Evolutionary conservation across 1,140 invertebrate genomes (phyloP), one percentile per base, ranked within the genome.

Genomic region (Pachyrhynchus sulphureomaculatus): DNA sequence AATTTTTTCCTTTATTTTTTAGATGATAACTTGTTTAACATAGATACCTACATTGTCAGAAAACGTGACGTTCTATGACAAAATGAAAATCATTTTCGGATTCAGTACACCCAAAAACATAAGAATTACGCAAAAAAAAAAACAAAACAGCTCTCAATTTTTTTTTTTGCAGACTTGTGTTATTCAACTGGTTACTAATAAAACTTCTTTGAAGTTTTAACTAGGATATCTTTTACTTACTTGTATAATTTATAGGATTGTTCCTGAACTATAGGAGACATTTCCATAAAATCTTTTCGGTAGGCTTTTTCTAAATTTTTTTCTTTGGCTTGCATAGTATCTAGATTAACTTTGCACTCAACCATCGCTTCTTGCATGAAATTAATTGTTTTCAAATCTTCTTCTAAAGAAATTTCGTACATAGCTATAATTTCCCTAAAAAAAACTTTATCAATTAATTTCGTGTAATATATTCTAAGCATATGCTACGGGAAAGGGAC

Each of bases 221-320:
- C n/a, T n/a, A n/a, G n/a, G n/a, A n/a, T n/a, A n/a, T n/a, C n/a
- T n/a, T n/a, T n/a, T n/a, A 64, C 72, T 73, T 68, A 83, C 81
- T 78, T 82, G 58, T 78, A 82, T 47, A 80, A 75, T 68, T 81
- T 82, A 32, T 76, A 76, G 24, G 78, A 77, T 66, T 80, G 76
- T 59, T 83, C 82, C 10, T 79, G 72, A 6, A 81, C 76, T 26
- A 82, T 75, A 0, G 79, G 77, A 9, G 79, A 79, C 3, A 78
- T 70, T 59, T 82, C 81, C 21, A 76, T 73, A 65, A 81, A 80
- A 57, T 82, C 80, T 45, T 77, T 79, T 62, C 78, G 80, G 68
- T 80, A 82, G 32, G 77, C 73, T 39, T 79, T 78, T 26, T 84
- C 81, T 48, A 82, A 49, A 21, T 72, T 58, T 59, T 77, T 76